A percentile compares a stretch with the other conserved stretches of the same genome.
These are phyloP conservation scores for Lynx canadensis DNA, from an alignment of 2,113 vertebrate genomes.

Conservation along the genomic window DNA sequence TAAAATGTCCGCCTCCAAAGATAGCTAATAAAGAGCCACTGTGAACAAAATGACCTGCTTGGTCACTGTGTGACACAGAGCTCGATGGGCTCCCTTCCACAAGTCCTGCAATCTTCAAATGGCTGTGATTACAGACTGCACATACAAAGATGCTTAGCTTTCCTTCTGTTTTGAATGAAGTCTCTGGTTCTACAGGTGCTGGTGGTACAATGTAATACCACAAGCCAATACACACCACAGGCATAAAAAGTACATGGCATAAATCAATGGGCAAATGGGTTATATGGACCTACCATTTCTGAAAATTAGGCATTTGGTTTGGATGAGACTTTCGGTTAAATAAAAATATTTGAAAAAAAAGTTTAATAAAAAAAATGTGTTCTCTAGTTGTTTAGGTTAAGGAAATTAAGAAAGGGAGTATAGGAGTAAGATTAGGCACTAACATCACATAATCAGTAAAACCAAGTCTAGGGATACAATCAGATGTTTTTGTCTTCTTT, in stretches of 20 bases:
- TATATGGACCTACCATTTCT: background rate
- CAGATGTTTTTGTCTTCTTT: background rate
- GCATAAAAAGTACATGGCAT: background rate
- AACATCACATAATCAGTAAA: background rate
- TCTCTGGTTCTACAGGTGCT: background rate
- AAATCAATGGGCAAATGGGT: background rate
- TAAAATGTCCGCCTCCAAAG: background rate
- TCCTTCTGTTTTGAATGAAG: background rate
- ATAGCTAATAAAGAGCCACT: background rate
- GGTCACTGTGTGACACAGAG: background rate
- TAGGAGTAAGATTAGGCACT: background rate
- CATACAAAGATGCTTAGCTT: background rate
- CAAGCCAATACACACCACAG: background rate
- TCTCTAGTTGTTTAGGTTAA: background rate
- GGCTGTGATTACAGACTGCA: background rate
- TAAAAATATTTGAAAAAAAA: slow-evolving; percentile 3
- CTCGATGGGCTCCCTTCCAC: background rate
- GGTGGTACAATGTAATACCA: background rate
- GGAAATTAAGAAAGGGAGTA: background rate
- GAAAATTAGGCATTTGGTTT: background rate
- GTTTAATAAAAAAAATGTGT: background rate
- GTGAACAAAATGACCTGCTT: background rate
- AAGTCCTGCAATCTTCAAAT: background rate
- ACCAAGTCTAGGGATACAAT: background rate
- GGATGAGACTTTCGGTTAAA: background rate